Evolutionary conservation across 2,113 vertebrate species (phyloP), one percentile per base, ranked within the genome.

Genomic region (Paramisgurnus dabryanus): DNA sequence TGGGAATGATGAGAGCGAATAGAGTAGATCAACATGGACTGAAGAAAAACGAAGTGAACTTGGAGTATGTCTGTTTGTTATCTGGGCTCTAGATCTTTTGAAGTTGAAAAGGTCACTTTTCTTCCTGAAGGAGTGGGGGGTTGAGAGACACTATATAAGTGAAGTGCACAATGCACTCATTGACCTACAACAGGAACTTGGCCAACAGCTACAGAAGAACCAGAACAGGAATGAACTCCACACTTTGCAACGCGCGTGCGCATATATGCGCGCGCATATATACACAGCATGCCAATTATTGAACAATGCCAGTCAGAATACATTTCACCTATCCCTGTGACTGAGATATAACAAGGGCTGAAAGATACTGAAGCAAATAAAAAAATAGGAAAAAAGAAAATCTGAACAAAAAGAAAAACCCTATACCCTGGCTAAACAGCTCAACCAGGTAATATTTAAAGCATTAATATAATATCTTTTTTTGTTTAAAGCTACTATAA

Each of bases 251-350:
- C 77, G 68, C 64, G 72, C 73, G n/a, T n/a, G n/a, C n/a, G n/a
- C n/a, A n/a, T n/a, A n/a, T n/a, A n/a, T n/a, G n/a, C n/a, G n/a
- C n/a, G n/a, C 64, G 72, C 73, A 81, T 6, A 81, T 55, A 22
- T 57, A 34, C 5, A 71, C 53, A 80, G 81, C 75, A 87, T 88
- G 89, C 86, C 90, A 89, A 88, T 90, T 88, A 88, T 83, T 86
- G 82, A 89, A 92, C 90, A 93, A 92, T 91, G 82, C 83, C 87
- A 89, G 91, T 90, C 90, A 91, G 85, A 87, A 69, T 67, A 50
- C 53, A 84, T 92, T 90, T 91, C 85, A 71, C 82, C 83, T 87
- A 84, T 87, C 85, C 39, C 40, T 49, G 67, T 78, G 87, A 88
- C 84, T 83, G 80, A 76, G 79, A 88, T 69, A 83, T 92, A 91